A percentile compares a stretch with the other conserved stretches of the same genome.
phyloP scores from a whole-genome alignment of 2,113 vertebrate species.

The Campylomormyrus numenius region DNA sequence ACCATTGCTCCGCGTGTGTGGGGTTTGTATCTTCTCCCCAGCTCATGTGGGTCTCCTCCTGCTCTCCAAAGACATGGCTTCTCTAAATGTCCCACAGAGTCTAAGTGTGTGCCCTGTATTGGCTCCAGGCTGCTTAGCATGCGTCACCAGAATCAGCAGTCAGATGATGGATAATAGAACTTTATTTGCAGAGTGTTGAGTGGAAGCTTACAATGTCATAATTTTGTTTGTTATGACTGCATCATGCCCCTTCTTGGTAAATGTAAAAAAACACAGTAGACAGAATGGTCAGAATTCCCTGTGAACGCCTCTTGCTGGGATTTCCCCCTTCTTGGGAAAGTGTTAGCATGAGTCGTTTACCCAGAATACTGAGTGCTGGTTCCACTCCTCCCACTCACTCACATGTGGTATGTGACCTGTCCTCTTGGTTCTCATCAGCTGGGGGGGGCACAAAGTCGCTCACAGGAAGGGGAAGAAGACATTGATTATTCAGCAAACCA shows the following conservation, averaged over 20 bases:
- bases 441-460: background rate
- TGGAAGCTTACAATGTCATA: background rate
- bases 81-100: background rate
- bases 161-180: background rate
- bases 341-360: background rate
- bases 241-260: background rate
- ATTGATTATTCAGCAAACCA: conserved; percentile 28
- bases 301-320: background rate
- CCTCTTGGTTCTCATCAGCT: background rate
- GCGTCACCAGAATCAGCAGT: background rate
- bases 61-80: background rate
- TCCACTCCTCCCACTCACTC: background rate
- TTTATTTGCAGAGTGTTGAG: background rate
- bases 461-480: conserved; percentile 13
- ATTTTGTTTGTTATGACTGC: background rate
- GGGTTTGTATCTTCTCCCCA: background rate
- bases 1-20: background rate
- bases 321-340: background rate
- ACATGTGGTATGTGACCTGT: background rate
- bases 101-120: background rate
- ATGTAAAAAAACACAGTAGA: background rate
- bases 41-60: background rate
- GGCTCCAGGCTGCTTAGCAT: background rate
- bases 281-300: background rate
- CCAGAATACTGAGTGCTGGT: background rate